Conservation (phyloP, 2,888 invertebrate genomes). For the Rhamnusium bicolor region DNA sequence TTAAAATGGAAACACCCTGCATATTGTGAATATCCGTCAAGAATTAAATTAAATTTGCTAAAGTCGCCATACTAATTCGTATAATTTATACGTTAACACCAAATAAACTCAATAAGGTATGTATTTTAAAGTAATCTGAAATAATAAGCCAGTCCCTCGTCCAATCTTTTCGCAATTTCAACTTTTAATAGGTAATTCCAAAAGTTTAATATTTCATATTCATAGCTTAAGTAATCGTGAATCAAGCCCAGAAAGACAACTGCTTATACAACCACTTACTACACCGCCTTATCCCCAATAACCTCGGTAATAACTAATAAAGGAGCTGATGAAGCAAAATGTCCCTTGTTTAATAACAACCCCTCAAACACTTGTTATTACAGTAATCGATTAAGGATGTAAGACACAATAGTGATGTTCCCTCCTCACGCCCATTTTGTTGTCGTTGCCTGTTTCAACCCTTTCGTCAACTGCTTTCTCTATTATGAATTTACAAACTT, state of each 20-base stretch:
- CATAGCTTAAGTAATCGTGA: constrained; percentile 55
- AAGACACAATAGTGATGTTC: constrained; percentile 55
- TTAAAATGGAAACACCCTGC: too few species aligned
- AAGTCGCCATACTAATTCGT: too few species aligned
- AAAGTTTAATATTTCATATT: constrained; percentile 55
- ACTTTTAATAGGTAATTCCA: constrained; percentile 53
- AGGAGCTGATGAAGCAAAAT: constrained; percentile 69
- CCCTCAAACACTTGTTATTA: constrained; percentile 64
- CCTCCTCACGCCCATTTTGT: constrained; percentile 6
- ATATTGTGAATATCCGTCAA: too few species aligned
- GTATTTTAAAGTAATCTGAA: background rate
- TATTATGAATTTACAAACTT: constrained; percentile 49
- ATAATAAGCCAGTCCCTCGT: constrained; percentile 27
- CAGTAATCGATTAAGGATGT: constrained; percentile 61
- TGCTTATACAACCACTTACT: constrained; percentile 55
- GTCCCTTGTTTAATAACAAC: constrained; percentile 68
- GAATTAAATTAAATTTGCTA: too few species aligned
- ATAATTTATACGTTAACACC: background rate
- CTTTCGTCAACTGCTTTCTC: constrained; percentile 18
- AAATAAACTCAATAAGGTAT: background rate
- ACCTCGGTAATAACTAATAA: constrained; percentile 67
- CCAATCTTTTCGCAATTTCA: constrained; percentile 54
- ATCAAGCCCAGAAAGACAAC: constrained; percentile 45
- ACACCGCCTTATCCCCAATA: constrained; percentile 59
- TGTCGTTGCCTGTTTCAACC: background rate